These are phyloP conservation scores for Scophthalmus maximus DNA, from an alignment of 2,113 vertebrate species.

Conservation along the genomic window DNA sequence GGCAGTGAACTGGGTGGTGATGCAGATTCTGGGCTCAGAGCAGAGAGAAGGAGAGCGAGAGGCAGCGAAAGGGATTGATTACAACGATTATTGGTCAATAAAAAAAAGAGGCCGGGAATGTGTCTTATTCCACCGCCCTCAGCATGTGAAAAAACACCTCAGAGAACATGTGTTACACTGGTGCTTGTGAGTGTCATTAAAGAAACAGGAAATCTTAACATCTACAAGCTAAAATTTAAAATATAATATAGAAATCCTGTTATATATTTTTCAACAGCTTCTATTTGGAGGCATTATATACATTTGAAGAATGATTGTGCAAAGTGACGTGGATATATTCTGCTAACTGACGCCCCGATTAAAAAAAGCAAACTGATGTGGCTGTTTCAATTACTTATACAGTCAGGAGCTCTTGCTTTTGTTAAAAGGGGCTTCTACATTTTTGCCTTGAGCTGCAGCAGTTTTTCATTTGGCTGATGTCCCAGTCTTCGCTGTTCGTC, in stretches of 20 bases:
- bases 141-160: background rate
- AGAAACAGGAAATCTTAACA: background rate
- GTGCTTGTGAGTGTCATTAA: background rate
- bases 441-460: conserved; percentile 31
- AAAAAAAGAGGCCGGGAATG: conserved; percentile 43
- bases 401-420: conserved; percentile 15
- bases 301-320: background rate
- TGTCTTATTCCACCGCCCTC: conserved; percentile 25
- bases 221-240: background rate
- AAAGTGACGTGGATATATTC: background rate
- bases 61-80: conserved; percentile 32
- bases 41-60: conserved; percentile 28
- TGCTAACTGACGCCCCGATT: background rate
- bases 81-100: conserved; percentile 36
- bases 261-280: background rate
- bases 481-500: conserved; percentile 50
- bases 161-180: background rate
- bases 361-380: background rate
- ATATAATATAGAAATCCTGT: background rate
- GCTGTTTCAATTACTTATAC: conserved; percentile 16
- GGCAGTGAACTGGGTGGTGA: conserved; percentile 45
- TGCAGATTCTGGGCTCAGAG: conserved; percentile 52
- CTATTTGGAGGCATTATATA: background rate
- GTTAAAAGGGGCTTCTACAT: conserved; percentile 1
- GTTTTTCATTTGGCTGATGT: conserved; percentile 54